Conservation (phyloP, 2,888 invertebrate species). For the Diabrotica balteata region DNA sequence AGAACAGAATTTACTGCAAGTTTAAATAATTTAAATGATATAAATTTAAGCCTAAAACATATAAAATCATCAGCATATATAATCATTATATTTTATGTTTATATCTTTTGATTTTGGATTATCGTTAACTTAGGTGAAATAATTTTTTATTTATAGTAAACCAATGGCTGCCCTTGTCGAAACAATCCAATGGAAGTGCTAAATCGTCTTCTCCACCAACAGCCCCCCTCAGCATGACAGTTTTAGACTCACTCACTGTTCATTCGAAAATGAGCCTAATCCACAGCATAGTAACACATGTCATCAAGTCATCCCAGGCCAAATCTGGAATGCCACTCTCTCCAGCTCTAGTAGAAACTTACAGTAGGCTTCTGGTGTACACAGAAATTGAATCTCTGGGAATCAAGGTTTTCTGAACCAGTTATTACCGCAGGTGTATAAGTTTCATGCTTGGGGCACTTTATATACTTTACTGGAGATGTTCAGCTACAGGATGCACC, state of each 20-base stretch:
- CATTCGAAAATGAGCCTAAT: slow-evolving; percentile 90
- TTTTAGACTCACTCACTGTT: slow-evolving; percentile 88
- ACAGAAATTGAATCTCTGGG: slow-evolving; percentile 97
- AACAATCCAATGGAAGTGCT: slow-evolving; percentile 70
- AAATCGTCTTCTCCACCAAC: slow-evolving; percentile 70
- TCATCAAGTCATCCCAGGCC: slow-evolving; percentile 87
- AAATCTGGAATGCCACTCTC: slow-evolving; percentile 85
- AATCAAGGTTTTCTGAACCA: slow-evolving; percentile 95
- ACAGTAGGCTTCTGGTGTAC: slow-evolving; percentile 90
- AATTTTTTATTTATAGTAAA: slow-evolving; percentile 62
- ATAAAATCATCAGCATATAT: neutral
- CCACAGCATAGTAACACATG: slow-evolving; percentile 81
- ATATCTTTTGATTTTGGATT: slow-evolving; percentile 3
- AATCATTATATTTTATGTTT: neutral
- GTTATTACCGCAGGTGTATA: slow-evolving; percentile 79
- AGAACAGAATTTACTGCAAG: neutral
- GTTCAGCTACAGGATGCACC: slow-evolving; percentile 96
- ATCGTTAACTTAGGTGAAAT: neutral
- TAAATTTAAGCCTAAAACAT: neutral
- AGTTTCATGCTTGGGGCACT: slow-evolving; percentile 93
- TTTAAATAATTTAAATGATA: too few relatives aligned
- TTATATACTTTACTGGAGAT: slow-evolving; percentile 95
- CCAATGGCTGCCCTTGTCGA: slow-evolving; percentile 94
- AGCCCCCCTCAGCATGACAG: slow-evolving; percentile 88
- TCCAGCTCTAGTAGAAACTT: slow-evolving; percentile 93